These are phyloP conservation scores for Xylocopa sonorina DNA, from an alignment of 1,140 invertebrate species.

Conservation along the genomic window DNA sequence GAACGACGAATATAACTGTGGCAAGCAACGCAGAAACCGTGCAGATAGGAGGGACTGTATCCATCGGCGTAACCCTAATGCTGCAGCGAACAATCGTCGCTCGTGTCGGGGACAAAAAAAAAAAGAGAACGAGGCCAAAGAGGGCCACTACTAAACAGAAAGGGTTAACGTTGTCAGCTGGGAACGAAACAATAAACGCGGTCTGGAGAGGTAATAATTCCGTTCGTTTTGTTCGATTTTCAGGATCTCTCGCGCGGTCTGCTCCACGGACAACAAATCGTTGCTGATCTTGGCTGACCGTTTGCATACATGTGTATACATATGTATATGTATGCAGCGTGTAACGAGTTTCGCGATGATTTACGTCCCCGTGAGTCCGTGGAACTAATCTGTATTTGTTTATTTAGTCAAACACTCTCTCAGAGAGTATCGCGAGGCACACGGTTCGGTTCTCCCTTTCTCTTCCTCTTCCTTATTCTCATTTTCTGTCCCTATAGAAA, in stretches of 20 bases:
- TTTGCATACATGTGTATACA: conserved; percentile 30
- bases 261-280: conserved; percentile 48
- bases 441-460: background rate
- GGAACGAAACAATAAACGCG: conserved; percentile 24
- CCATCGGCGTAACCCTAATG: accelerated
- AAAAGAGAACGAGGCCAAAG: background rate
- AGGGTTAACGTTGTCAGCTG: background rate
- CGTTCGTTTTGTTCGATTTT: conserved; percentile 27
- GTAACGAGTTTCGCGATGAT: conserved; percentile 81
- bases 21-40: no score
- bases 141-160: background rate
- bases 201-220: conserved; percentile 26
- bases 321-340: conserved; percentile 32
- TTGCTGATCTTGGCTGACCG: conserved; percentile 19
- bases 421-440: conserved; percentile 68
- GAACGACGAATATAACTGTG: no score
- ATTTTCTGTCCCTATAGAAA: background rate
- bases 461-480: background rate
- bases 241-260: conserved; percentile 25
- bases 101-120: background rate
- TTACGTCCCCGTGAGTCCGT: conserved; percentile 73
- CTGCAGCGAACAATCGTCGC: background rate
- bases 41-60: no score
- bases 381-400: conserved; percentile 82
- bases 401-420: conserved; percentile 78